These are phyloP conservation scores for Aradus depressus DNA, from an alignment of 2,888 invertebrate species.

Conservation along the genomic window DNA sequence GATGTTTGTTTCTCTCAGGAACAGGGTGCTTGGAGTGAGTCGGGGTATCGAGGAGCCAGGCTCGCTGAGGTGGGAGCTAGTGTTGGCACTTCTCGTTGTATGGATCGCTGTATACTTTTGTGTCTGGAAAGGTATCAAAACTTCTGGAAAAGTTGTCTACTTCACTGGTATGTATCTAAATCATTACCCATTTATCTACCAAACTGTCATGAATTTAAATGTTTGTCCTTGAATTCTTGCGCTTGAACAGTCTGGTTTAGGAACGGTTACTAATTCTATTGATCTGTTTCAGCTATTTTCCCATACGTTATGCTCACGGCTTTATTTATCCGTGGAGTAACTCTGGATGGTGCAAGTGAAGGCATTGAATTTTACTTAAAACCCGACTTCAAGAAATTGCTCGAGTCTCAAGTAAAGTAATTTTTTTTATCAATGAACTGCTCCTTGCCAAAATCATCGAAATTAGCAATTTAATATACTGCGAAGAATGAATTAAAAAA, in stretches of 20 bases:
- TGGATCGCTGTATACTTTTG: conserved; percentile 81
- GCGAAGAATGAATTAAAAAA: background rate
- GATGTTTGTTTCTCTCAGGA: conserved; percentile 41
- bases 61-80: conserved; percentile 66
- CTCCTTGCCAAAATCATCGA: background rate
- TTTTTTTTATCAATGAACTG: conserved; percentile 2
- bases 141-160: conserved; percentile 75
- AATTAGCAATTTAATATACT: background rate
- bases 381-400: conserved; percentile 57
- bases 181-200: background rate
- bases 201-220: background rate
- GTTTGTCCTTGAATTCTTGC: no score
- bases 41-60: conserved; percentile 63
- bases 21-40: conserved; percentile 64
- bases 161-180: conserved; percentile 40
- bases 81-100: conserved; percentile 60
- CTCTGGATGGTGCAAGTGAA: conserved; percentile 54
- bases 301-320: conserved; percentile 59
- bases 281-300: conserved; percentile 45
- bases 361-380: conserved; percentile 62
- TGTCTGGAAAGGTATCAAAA: conserved; percentile 76
- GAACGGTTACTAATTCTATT: no score
- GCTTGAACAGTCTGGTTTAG: no score
- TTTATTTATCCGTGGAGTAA: conserved; percentile 47
- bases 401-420: conserved; percentile 46